Evolutionary conservation across 2,113 vertebrate genomes (phyloP), one percentile per base, ranked within the genome.

Genomic region (Brienomyrus longianalis): DNA sequence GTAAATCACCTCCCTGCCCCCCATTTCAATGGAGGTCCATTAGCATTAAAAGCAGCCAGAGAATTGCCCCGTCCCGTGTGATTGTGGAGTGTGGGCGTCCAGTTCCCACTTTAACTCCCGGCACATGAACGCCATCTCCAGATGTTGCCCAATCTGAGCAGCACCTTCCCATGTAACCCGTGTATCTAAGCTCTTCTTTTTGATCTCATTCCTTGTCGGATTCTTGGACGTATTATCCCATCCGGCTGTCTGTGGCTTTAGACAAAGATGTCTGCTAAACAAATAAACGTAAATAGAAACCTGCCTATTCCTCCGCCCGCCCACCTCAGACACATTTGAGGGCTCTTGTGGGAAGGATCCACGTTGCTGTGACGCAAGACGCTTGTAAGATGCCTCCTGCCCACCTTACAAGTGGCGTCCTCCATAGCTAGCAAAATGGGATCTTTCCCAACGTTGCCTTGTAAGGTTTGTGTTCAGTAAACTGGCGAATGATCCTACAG

Each of bases 1-100:
- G 93, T 91, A 92, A 95, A 95, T 95, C 90, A 66, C 77, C 93
- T 94, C 93, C 92, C 93, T 91, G 92, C 92, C 91, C 94, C 93
- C 93, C 94, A 91, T 91, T 92, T 95, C 91, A 92, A 91, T 90
- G 92, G 92, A 90, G 89, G 92, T 0, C 90, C 91, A 95, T 95
- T 95, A 93, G 92, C 93, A 95, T 95, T 95, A 94, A 92, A 92
- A 92, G 91, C 87, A 90, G 89, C 54, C 27, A 21, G 91, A 94
- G 94, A 93, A 91, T 91, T 92, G 88, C 48, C 45, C 48, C 84
- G 5, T 83, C n/a, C 59, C 52, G 50, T 87, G 89, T 43, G 56
- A 74, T 35, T 43, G 35, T 74, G 56, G 3, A 52, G 62, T 59
- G 77, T 66, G 43, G 13, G 52, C 39, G 27, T 51, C 27, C 13